phyloP scores from a whole-genome alignment of 2,113 vertebrate genomes.

The Siphamia tubifer region DNA sequence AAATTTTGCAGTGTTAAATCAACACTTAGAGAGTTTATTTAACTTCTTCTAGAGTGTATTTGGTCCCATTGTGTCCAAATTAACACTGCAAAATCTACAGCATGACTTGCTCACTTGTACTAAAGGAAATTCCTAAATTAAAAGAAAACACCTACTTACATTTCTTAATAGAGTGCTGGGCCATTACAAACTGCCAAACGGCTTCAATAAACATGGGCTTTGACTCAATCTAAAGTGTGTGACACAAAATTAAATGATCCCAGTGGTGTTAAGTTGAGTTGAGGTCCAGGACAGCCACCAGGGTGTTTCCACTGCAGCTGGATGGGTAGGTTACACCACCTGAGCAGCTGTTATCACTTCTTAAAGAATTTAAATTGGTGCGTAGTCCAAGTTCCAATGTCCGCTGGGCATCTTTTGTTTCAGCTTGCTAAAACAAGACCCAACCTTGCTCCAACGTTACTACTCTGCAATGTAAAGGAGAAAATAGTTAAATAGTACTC shows the following conservation, averaged over 20 bases:
- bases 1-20: too few relatives aligned
- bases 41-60: too few relatives aligned
- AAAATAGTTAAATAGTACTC: constrained; percentile 1
- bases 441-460: not conserved
- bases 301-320: constrained; percentile 34
- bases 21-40: too few relatives aligned
- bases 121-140: constrained; percentile 38
- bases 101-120: not conserved
- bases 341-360: constrained; percentile 55
- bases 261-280: constrained; percentile 8
- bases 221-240: constrained; percentile 13
- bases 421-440: constrained; percentile 32
- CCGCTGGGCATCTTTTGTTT: constrained; percentile 32
- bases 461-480: not conserved
- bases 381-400: constrained; percentile 36
- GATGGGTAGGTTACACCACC: constrained; percentile 31
- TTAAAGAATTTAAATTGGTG: constrained; percentile 57
- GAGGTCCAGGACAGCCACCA: constrained; percentile 12
- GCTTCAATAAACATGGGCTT: constrained; percentile 22
- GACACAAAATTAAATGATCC: constrained; percentile 26
- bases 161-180: constrained; percentile 34
- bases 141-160: constrained; percentile 35
- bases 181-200: constrained; percentile 39
- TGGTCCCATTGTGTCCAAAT: too few relatives aligned
- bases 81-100: constrained; percentile 28